A percentile compares a stretch with the other conserved stretches of the same genome.
phyloP scores from a whole-genome alignment of 2,888 invertebrate genomes.

The Ariolimax columbianus region DNA sequence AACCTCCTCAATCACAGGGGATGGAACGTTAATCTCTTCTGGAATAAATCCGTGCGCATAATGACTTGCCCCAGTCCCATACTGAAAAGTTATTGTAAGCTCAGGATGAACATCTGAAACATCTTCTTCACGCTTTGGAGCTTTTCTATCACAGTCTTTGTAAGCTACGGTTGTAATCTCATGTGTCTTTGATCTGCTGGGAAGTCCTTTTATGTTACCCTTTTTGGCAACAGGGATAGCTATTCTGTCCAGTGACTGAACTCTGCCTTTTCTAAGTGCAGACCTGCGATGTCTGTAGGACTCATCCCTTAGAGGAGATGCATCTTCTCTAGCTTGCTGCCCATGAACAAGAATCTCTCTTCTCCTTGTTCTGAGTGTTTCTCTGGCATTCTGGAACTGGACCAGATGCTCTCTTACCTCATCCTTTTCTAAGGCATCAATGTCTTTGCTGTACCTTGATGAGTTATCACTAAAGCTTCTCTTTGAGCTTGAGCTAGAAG shows the following conservation, averaged over 20 bases:
- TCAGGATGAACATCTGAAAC: neutral
- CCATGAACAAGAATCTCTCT: conserved; percentile 50
- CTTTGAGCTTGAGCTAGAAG: neutral
- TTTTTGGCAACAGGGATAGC: neutral
- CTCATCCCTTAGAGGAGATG: conserved; percentile 19
- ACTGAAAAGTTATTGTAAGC: neutral
- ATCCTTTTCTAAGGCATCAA: conserved; percentile 19
- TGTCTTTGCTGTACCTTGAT: conserved; percentile 29
- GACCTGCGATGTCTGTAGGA: neutral
- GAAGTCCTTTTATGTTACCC: neutral
- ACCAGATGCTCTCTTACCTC: conserved; percentile 36
- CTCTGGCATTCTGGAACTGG: conserved; percentile 53
- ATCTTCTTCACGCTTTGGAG: neutral
- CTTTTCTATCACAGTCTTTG: neutral
- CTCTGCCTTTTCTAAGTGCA: conserved; percentile 33
- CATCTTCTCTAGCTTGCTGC: conserved; percentile 31
- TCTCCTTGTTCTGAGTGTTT: conserved; percentile 51
- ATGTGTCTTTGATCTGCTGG: neutral
- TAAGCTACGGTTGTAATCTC: neutral
- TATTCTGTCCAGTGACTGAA: conserved; percentile 53
- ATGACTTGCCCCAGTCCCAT: conserved; percentile 2
- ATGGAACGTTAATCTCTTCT: conserved; percentile 34
- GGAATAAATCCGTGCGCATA: neutral
- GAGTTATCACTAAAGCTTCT: conserved; percentile 28
- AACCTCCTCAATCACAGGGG: conserved; percentile 42